A percentile compares a stretch with the other conserved stretches of the same genome.
phyloP scores from a whole-genome alignment of 64 coral and sea anemone species.

The Montipora capricornis region DNA sequence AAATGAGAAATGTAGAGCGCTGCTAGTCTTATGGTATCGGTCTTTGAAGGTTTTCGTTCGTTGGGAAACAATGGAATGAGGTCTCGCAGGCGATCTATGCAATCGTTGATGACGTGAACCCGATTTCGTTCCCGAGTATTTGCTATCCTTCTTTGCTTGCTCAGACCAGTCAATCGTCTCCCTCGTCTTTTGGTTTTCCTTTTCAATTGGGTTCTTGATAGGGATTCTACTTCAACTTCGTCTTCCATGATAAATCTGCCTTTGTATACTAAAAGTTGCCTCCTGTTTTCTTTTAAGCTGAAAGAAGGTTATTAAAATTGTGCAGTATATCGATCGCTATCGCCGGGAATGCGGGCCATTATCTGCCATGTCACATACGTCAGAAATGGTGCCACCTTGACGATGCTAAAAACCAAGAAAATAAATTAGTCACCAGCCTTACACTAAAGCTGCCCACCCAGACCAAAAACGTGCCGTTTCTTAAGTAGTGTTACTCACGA shows the following conservation, averaged over 20 bases:
- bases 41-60: constrained; percentile 80
- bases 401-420: constrained; percentile 4
- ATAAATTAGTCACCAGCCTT: background rate
- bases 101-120: constrained; percentile 74
- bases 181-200: constrained; percentile 71
- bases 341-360: constrained; percentile 1
- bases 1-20: constrained; percentile 70
- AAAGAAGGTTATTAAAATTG: constrained; percentile 13
- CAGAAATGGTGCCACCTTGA: constrained; percentile 20
- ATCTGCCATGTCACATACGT: constrained; percentile 27
- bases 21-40: constrained; percentile 73
- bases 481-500: background rate
- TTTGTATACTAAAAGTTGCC: background rate
- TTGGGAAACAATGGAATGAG: constrained; percentile 81
- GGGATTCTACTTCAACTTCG: constrained; percentile 6
- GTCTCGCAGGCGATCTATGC: constrained; percentile 72
- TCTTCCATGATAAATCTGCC: background rate
- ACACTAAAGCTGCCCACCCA: background rate
- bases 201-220: background rate
- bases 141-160: constrained; percentile 69
- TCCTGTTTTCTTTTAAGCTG: constrained; percentile 46
- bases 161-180: constrained; percentile 60
- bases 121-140: constrained; percentile 79
- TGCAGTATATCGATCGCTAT: constrained; percentile 32
- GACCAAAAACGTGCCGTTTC: background rate